Conservation (phyloP, 2,797 vertebrate species). For the Sebastes vulpes region DNA sequence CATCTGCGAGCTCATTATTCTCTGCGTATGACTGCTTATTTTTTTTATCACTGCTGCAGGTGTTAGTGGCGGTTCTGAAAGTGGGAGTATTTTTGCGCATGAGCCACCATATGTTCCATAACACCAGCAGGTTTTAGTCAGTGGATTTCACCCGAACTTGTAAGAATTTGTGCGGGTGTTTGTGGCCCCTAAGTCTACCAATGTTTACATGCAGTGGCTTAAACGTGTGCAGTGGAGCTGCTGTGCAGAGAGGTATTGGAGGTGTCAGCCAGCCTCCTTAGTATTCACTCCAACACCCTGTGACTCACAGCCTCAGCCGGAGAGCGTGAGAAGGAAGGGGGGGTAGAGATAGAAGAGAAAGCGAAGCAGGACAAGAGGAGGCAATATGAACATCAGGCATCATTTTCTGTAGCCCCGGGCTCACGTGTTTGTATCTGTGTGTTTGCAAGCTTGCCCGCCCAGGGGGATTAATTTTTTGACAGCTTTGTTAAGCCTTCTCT, state of each 20-base stretch:
- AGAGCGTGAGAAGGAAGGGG: slow-evolving; percentile 46
- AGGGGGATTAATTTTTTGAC: slow-evolving; percentile 82
- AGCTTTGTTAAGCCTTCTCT: slow-evolving; percentile 78
- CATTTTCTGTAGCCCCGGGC: slow-evolving; percentile 70
- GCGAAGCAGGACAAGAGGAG: slow-evolving; percentile 65
- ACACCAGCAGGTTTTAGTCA: slow-evolving; percentile 37
- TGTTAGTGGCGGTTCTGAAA: background rate
- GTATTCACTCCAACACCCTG: slow-evolving; percentile 86
- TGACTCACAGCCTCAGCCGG: slow-evolving; percentile 83
- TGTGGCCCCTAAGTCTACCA: slow-evolving; percentile 33
- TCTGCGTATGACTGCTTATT: background rate
- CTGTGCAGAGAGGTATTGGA: slow-evolving; percentile 69
- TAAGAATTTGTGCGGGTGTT: slow-evolving; percentile 24
- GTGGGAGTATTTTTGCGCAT: background rate
- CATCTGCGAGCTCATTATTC: slow-evolving; percentile 4
- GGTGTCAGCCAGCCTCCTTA: slow-evolving; percentile 84
- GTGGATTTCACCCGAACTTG: slow-evolving; percentile 14
- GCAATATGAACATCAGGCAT: slow-evolving; percentile 66
- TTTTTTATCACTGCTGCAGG: slow-evolving; percentile 1
- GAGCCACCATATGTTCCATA: slow-evolving; percentile 21
- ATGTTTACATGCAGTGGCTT: slow-evolving; percentile 62
- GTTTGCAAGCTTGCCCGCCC: slow-evolving; percentile 71
- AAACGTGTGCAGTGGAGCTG: slow-evolving; percentile 60
- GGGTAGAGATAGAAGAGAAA: slow-evolving; percentile 37
- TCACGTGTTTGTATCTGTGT: slow-evolving; percentile 75